A percentile compares a stretch with the other conserved stretches of the same genome.
phyloP scores from a whole-genome alignment of 2,888 invertebrate species.

The Papilio gigon region DNA sequence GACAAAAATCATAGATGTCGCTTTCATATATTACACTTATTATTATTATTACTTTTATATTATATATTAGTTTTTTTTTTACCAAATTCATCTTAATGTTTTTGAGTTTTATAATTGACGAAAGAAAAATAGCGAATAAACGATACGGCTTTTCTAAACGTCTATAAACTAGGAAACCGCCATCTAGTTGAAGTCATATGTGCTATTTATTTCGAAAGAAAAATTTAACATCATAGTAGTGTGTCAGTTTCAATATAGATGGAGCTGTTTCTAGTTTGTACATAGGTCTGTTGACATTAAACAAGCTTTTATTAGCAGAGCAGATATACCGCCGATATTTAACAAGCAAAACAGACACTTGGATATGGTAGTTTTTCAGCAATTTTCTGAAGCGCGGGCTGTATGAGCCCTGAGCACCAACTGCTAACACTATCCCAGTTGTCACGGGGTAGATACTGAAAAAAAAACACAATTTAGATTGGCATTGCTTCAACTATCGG shows the following conservation, averaged over 20 bases:
- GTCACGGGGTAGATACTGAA: conserved; percentile 52
- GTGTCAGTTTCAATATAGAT: not conserved
- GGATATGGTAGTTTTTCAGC: conserved; percentile 54
- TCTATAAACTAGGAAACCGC: not conserved
- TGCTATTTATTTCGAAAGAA: not conserved
- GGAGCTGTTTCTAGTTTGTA: not conserved
- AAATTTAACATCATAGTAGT: not conserved
- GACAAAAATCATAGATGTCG: not conserved
- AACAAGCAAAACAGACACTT: conserved; percentile 34
- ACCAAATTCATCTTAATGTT: no score
- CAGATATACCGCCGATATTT: not conserved
- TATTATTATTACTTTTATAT: not conserved
- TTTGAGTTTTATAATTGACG: no score
- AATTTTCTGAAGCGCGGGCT: conserved; percentile 52
- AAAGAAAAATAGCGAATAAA: no score
- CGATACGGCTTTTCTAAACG: no score
- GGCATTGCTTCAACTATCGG: no score
- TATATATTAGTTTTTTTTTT: no score
- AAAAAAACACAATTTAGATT: conserved; percentile 41
- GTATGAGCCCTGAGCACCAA: conserved; percentile 53
- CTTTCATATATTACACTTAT: not conserved
- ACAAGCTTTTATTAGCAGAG: not conserved
- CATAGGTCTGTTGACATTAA: no score
- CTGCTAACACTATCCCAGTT: conserved; percentile 43
- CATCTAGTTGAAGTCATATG: not conserved